Conservation (phyloP, 2,113 vertebrate genomes). For the Myotis davidii region DNA sequence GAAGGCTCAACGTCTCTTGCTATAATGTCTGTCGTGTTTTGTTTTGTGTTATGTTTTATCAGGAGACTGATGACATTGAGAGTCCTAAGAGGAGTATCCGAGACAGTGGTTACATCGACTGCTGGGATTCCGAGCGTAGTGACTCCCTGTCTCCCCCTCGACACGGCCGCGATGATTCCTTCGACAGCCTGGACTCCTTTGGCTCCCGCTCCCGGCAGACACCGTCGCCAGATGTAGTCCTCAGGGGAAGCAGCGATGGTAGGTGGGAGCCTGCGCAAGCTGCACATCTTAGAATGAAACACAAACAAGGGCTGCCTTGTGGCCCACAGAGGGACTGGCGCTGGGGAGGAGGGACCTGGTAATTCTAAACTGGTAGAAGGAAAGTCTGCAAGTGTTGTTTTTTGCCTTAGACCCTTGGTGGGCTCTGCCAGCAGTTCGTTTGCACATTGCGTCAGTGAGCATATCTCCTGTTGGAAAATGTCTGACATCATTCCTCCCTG, state of each 20-base stretch:
- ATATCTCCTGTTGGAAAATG: conserved; percentile 32
- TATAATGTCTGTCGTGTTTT: background rate
- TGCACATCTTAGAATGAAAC: background rate
- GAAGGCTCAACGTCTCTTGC: background rate
- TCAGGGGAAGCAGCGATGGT: conserved; percentile 97
- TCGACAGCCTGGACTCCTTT: conserved; percentile 99
- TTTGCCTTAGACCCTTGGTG: conserved; percentile 46
- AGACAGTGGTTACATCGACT: conserved; percentile 98
- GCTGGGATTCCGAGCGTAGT: conserved; percentile 98
- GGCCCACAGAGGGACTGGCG: background rate
- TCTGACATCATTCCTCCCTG: conserved; percentile 76
- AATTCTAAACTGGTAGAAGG: background rate
- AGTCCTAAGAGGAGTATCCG: conserved; percentile 95
- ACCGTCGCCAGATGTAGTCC: conserved; percentile 96
- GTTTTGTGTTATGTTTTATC: conserved; percentile 54
- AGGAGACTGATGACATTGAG: conserved; percentile 95
- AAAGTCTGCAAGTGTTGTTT: conserved; percentile 51
- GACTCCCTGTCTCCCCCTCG: conserved; percentile 96
- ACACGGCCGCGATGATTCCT: conserved; percentile 96
- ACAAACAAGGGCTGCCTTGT: background rate
- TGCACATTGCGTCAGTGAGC: conserved; percentile 62
- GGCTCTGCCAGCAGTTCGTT: conserved; percentile 61
- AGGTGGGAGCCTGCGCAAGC: conserved; percentile 56
- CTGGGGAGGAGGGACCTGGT: background rate
- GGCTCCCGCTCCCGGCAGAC: conserved; percentile 97